Evolutionary conservation across 2,888 invertebrate genomes (phyloP), one percentile per base, ranked within the genome.

Genomic region (Torymus tubicola): DNA sequence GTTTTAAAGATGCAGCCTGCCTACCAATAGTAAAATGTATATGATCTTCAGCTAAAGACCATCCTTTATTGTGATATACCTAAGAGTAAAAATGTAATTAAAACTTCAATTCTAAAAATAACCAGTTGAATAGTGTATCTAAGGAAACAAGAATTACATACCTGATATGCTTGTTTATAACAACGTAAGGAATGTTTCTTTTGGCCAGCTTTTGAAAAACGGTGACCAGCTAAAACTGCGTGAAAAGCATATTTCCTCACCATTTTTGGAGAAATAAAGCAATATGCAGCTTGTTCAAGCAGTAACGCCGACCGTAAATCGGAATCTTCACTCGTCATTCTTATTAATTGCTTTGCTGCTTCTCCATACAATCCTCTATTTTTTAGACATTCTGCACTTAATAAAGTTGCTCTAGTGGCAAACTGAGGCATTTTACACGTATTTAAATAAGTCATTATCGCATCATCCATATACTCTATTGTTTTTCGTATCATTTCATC

Each of bases 281-380:
- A 97, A 87, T 98, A 96, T 0, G 99, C 96, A 0, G 99, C 98
- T 91, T 99, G 98, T 90, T 99, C 99, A 69, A 99, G 92, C 75
- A 99, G 92, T 88, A 99, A 92, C 10, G 98, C 99, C 84, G 98
- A 98, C 77, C 98, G 94, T 76, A 99, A 92, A 91, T 99, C 99
- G n/a, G 98, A 97, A 90, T 99, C 99, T 92, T 99, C 98, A 85
- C 97, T 96, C 12, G 98, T 98, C 96, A 99, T 97, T 81, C 98
- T 94, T 85, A 98, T 97, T 70, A 98, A 93, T 90, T 98, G 97
- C 88, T 96, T 96, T 0, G 99, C 98, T n/a, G 99, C 98, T 90
- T 99, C 99, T 13, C 96, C 95, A 88, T 95, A 96, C 85, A 96
- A 92, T 55, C 94, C 94, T 58, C 95, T 93, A 61, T 94, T 94